Base-by-base conservation (phyloP, 1,140 invertebrate genomes). In the Drosophila pruinosa region DNA sequence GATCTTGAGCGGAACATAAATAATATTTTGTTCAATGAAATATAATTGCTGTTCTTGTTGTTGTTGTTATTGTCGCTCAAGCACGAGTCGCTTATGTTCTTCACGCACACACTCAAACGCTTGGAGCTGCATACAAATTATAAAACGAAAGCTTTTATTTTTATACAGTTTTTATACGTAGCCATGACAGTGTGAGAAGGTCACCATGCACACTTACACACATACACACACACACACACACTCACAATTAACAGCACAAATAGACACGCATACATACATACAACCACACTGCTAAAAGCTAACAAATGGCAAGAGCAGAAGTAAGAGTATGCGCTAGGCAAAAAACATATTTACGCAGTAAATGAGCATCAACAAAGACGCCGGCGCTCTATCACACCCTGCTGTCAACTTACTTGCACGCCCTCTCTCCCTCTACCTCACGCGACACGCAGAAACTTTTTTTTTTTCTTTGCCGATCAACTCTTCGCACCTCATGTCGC, bases 131-230 rank as follows among this genome's bases (percentile, higher is more conserved):
- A 89, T 89, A 89, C 85, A 88, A 88, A 79, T 79, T 89, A 80
- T 83, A 89, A 74, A 79, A 72, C 75, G 57, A 77, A 89, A 90
- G 89, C 89, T 90, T 90, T 85, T 89, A 67, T 86, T 73, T 85
- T 80, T 80, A 64, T 83, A 82, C 72, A 63, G 72, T 75, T 81
- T 70, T 86, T 81, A 82, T 88, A 72, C 71, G 82, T 79, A 90
- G 89, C 89, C 89, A 79, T 90, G 89, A 90, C 89, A 90, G 89
- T 90, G 89, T 90, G 89, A 90, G 89, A 90, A 90, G 89, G 89
- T 90, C 89, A 90, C 74, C 61, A 61, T 63, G 73, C n/a, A n/a
- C n/a, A n/a, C n/a, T n/a, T n/a, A 34, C 12, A n/a, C 65, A 57
- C 26, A 72, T 39, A 86, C 41, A 65, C 39, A 64, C 41, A 69